Conservation (phyloP, 2,888 invertebrate species). For the Orchesella flavescens region DNA sequence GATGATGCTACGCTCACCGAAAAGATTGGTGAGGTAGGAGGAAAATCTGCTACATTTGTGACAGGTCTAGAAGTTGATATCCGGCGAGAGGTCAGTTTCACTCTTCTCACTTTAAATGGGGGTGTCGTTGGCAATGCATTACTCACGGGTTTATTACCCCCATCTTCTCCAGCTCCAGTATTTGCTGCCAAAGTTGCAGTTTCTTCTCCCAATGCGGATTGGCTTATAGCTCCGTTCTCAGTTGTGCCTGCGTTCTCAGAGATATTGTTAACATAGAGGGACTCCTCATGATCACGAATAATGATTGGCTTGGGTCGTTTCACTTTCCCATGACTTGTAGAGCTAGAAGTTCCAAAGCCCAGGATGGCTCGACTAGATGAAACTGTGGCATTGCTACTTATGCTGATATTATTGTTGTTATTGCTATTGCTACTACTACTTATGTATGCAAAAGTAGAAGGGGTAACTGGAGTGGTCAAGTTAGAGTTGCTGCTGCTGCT, state of each 20-base stretch:
- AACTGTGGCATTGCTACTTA: neutral
- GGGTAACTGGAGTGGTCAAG: conserved; percentile 34
- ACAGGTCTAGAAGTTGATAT: conserved; percentile 14
- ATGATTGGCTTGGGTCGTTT: conserved; percentile 62
- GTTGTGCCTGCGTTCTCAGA: conserved; percentile 40
- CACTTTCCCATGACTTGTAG: conserved; percentile 45
- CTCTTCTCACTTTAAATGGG: conserved; percentile 61
- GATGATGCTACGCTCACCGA: neutral
- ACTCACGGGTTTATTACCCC: conserved; percentile 41
- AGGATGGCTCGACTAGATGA: conserved; percentile 61
- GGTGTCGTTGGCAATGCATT: conserved; percentile 56
- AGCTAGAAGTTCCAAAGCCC: conserved; percentile 34
- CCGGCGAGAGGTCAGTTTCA: conserved; percentile 58
- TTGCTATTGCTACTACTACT: conserved; percentile 16
- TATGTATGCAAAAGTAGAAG: neutral
- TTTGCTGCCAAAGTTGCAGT: conserved; percentile 26
- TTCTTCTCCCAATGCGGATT: neutral
- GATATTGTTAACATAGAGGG: conserved; percentile 35
- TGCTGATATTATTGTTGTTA: conserved; percentile 27
- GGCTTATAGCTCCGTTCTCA: conserved; percentile 7
- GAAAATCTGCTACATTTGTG: neutral
- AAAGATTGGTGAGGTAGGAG: conserved; percentile 18
- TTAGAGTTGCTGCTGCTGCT: conserved; percentile 4
- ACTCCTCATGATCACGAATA: conserved; percentile 57
- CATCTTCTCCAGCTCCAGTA: conserved; percentile 21